These are phyloP conservation scores for Rhimphoctona megacephalus DNA, from an alignment of 2,888 invertebrate species.

Conservation along the genomic window DNA sequence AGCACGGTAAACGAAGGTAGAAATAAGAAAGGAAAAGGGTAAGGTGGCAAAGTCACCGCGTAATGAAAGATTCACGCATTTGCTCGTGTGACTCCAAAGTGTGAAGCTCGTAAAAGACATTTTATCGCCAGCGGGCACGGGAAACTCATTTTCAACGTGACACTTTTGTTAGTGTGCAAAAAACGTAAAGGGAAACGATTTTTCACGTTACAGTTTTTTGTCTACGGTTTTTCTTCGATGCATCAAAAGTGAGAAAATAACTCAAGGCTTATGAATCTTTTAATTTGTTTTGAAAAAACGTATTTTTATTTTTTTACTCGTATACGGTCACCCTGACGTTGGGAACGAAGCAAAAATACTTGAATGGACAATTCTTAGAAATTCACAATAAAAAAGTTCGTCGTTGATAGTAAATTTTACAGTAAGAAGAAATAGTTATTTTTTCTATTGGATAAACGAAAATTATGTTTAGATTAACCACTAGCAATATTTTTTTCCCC, in stretches of 20 bases:
- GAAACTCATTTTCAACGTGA: conserved; percentile 42
- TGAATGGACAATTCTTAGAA: not conserved
- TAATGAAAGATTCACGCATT: conserved; percentile 45
- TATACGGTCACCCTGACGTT: not conserved
- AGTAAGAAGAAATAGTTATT: not conserved
- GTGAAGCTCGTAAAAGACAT: conserved; percentile 49
- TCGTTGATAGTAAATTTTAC: too few relatives aligned
- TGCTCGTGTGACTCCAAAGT: conserved; percentile 20
- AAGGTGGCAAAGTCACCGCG: not conserved
- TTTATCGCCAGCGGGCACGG: conserved; percentile 53
- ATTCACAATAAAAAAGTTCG: too few relatives aligned
- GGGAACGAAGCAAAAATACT: not conserved
- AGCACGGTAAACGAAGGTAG: not conserved
- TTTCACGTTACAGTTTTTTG: conserved; percentile 29
- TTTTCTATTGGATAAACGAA: not conserved
- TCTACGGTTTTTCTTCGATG: conserved; percentile 32
- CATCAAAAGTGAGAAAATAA: conserved; percentile 39
- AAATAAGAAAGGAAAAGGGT: not conserved
- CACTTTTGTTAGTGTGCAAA: conserved; percentile 11
- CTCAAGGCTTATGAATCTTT: conserved; percentile 37
- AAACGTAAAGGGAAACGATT: conserved; percentile 28
- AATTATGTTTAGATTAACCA: not conserved
- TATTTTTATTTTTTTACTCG: conserved; percentile 8
- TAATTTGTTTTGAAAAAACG: not conserved
- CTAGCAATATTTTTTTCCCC: not conserved